Base-by-base conservation (phyloP, 2,113 vertebrate species). In the Apeltes quadracus region DNA sequence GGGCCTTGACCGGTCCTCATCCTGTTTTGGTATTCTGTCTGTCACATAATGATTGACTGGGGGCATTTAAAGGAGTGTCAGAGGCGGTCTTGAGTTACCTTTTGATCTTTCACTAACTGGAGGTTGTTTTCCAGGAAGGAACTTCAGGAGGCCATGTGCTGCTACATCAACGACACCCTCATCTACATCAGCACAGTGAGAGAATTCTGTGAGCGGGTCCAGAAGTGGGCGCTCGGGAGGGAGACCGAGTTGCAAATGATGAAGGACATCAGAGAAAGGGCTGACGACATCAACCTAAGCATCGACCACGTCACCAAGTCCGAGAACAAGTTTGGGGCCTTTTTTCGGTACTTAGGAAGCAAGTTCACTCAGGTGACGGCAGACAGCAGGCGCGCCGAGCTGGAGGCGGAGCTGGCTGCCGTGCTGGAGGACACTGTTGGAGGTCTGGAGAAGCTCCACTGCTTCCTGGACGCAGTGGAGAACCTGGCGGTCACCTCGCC, bases 401-500 rank as follows among this genome's bases (percentile, higher is more conserved):
- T 93, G 78, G 72, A 84, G 83, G 50, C 86, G 18, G 69, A 93
- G 80, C 57, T 79, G 63, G 22, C 39, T 0, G 32, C 43, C 1
- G 78, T 91, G 39, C 29, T 94, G 32, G 71, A 85, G 43, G 69
- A 76, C 48, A 88, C 88, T 41, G 56, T 89, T 64, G 22, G 23
- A 7, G 91, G 91, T 1, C 69, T 94, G 76, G 64, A 84, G 85
- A 34, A 83, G 61, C 88, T 93, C 1, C 11, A 82, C 14, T 11
- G 6, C 58, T 92, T 93, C 66, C 79, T 93, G 87, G 89, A 90
- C 39, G 89, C 90, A 20, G 65, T 94, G 78, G 93, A 93, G 85
- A 93, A 80, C 53, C 90, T 94, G 32, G 84, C 91, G 0, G 90
- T 84, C 75, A 93, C 92, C 20, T 93, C 93, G 0, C 66, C 82